These are phyloP conservation scores for Toxotes lorentzi DNA, from an alignment of 2,797 vertebrate genomes.

Conservation along the genomic window DNA sequence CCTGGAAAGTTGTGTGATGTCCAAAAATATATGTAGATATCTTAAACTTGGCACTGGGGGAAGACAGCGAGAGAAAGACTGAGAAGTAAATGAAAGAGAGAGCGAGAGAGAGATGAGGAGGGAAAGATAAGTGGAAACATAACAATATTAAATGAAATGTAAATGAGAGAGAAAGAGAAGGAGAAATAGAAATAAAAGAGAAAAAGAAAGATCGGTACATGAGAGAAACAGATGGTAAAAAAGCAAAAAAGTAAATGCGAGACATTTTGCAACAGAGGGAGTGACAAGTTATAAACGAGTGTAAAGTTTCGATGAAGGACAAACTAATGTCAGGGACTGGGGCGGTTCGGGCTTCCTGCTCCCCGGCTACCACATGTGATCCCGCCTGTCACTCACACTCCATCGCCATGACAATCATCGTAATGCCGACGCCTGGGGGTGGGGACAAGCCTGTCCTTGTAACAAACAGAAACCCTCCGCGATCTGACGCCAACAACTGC, in stretches of 20 bases:
- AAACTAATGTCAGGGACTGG: slow-evolving; percentile 89
- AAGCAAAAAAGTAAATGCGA: slow-evolving; percentile 49
- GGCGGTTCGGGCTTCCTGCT: slow-evolving; percentile 85
- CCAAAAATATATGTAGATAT: slow-evolving; percentile 18
- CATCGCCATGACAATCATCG: slow-evolving; percentile 88
- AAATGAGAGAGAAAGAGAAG: slow-evolving; percentile 62
- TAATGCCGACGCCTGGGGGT: slow-evolving; percentile 81
- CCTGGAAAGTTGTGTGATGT: slow-evolving; percentile 34
- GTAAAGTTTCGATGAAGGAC: slow-evolving; percentile 89
- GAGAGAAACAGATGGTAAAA: slow-evolving; percentile 65
- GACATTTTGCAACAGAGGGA: slow-evolving; percentile 64
- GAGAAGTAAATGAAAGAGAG: slow-evolving; percentile 37
- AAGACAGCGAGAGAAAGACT: slow-evolving; percentile 19
- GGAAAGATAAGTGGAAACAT: slow-evolving; percentile 28
- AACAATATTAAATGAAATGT: slow-evolving; percentile 53
- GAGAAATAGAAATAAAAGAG: slow-evolving; percentile 51
- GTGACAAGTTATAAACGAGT: slow-evolving; percentile 75
- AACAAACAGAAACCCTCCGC: slow-evolving; percentile 83
- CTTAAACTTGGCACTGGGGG: slow-evolving; percentile 16
- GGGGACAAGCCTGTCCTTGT: slow-evolving; percentile 87
- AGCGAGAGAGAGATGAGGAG: slow-evolving; percentile 14
- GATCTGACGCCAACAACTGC: slow-evolving; percentile 81
- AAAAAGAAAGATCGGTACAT: slow-evolving; percentile 37
- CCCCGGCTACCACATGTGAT: slow-evolving; percentile 86
- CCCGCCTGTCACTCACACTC: slow-evolving; percentile 88